Base-by-base conservation (phyloP, 2,888 invertebrate genomes). In the Archaeoteleia sp. region DNA sequence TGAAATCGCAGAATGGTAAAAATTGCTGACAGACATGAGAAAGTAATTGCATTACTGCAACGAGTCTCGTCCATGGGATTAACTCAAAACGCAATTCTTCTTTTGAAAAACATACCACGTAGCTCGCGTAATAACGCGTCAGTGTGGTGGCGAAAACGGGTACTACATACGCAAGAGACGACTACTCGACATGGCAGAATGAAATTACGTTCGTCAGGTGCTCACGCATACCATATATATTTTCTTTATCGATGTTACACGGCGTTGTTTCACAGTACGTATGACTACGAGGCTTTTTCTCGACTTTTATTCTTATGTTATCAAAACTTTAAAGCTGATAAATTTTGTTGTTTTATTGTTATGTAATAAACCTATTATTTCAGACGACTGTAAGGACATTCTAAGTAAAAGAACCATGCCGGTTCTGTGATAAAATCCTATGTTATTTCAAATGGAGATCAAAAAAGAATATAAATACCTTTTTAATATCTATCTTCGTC, bases 81-180 rank as follows among this genome's bases (percentile, higher is more conserved):
- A 66, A 62, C 69, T 66, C 55, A 61, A 66, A 69, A 62, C 61
- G 69, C 61, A 69, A 66, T 69, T 69, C 65, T 57, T 66, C 65
- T 66, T 69, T 69, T 54, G 60, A 69, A 69, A 69, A 66, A 66
- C 69, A 58, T 58, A 51, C 57, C 65, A 69, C 65, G 69, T 66
- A 61, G 53, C 17, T 46, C 57, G 55, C 65, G 61, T 69, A 66
- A 69, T 69, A 69, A 69, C 60, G 58, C 65, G 69, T 65, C 69
- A 69, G 55, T 55, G 69, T 57, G 55, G 65, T 65, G 35, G 53
- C 69, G 45, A 51, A 61, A 65, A 65, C 46, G 32, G 61, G 39
- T 46, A 55, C 55, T 65, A 57, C 65, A 51, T 68, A 63, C 55
- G 53, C 58, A 46, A 25, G 58, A 63, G 58, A 51, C 58, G 49